Percentiles rank a stretch among this genome's conserved stretches.
These are phyloP conservation scores for Rhynchophorus ferrugineus DNA, from an alignment of 1,140 invertebrate species.

Conservation along the genomic window DNA sequence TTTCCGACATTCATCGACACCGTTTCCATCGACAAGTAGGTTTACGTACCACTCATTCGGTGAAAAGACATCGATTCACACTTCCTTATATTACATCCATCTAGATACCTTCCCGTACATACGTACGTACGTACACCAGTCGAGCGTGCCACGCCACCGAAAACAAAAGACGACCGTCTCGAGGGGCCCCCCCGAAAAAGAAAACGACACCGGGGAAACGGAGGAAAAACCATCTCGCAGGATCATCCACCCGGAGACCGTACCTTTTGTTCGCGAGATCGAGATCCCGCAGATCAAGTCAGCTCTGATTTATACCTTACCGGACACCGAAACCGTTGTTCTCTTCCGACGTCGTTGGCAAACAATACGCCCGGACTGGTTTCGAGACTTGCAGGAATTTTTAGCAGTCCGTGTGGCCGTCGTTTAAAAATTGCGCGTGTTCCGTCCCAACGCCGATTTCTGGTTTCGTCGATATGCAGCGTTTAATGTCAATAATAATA, in stretches of 20 bases:
- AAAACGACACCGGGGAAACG: too few relatives aligned
- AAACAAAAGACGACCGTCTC: too few relatives aligned
- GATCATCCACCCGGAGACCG: too few relatives aligned
- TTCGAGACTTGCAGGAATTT: constrained; percentile 3
- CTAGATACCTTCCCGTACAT: too few relatives aligned
- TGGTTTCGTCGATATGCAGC: not conserved
- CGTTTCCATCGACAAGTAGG: not conserved
- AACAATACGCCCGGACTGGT: constrained; percentile 1
- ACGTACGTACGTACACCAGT: too few relatives aligned
- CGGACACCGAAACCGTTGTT: not conserved
- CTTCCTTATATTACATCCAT: not conserved
- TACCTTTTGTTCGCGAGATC: too few relatives aligned
- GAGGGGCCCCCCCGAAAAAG: too few relatives aligned
- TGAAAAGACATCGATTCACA: not conserved
- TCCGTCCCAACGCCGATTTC: not conserved
- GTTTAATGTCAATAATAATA: not conserved
- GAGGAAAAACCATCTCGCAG: too few relatives aligned
- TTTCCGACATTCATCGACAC: not conserved
- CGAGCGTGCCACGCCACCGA: too few relatives aligned
- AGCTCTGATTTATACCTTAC: too few relatives aligned
- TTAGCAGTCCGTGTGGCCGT: not conserved
- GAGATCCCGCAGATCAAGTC: too few relatives aligned
- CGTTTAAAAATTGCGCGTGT: too few relatives aligned
- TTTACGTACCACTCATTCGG: not conserved
- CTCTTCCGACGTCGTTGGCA: not conserved